Base-by-base conservation (phyloP, 2,888 invertebrate species). In the Odontocolon sp. region DNA sequence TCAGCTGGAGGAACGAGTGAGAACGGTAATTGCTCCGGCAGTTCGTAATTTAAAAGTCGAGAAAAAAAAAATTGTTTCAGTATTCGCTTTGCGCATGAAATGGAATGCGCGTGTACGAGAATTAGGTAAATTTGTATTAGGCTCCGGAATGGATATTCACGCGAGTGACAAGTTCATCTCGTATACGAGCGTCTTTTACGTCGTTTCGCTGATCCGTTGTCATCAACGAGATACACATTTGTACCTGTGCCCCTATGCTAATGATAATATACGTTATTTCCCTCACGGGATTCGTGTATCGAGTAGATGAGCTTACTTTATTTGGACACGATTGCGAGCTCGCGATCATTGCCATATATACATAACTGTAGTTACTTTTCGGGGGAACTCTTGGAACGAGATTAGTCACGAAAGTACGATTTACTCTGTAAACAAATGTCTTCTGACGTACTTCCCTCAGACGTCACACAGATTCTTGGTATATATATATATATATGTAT, bases 101-200 rank as follows among this genome's bases (percentile, higher is more conserved):
- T 38, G 31, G 47, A 50, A 38, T 66, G 72, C 64, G 72, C 9
- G 63, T 45, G 36, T 14, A 8, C 16, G 42, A 14, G 42, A 73
- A 67, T 67, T 54, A 33, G 26, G 21, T 61, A 73, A 73, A 63
- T 56, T 74, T 40, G 56, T 18, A 28, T 14, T 21, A 47, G 28
- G 38, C 47, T 47, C 21, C n/a, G 4, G 36, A 31, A 28, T 28
- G 4, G 9, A 45, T 8, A 28, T 1, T 8, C 11, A 11, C 28
- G 26, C 40, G 3, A 54, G 26, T 45, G 36, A 56, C 21, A 67
- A 63, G 21, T 47, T 63, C 36, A 50, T 45, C 14, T 42, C 47
- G 5, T 9, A 14, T 18, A n/a, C 18, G 28, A n/a, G 21, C 38
- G 52, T 23, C 23, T 50, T 52, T 28, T 9, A 9, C 26, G 21